Base-by-base conservation (phyloP, 2,888 invertebrate species). In the Tiliacea aurago region DNA sequence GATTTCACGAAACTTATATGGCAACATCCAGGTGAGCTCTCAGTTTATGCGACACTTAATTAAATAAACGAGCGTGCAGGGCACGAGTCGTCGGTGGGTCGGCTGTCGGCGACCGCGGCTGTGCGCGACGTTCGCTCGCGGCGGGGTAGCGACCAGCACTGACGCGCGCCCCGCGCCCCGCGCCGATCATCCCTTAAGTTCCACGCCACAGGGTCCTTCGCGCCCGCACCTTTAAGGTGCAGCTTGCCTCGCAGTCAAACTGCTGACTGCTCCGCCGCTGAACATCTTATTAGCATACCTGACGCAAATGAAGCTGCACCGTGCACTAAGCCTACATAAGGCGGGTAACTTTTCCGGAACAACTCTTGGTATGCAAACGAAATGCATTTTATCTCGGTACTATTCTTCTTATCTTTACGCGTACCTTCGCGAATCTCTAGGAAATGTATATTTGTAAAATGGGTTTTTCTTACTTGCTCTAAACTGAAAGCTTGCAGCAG, bases 11-110 rank as follows among this genome's bases (percentile, higher is more conserved):
- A 90, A 90, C 88, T 90, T 87, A 79, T 87, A 83, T 85, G 79
- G 86, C 86, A 87, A 89, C 89, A 91, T 91, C 91, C 91, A 92
- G 91, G 93, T 93, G 93, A 92, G 92, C 90, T 91, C 88, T 90
- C 89, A 92, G 93, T 95, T 94, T 91, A 92, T 93, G 91, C 87
- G 91, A 91, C 95, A 95, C 95, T 94, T 94, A 94, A 95, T 95
- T 94, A 90, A 90, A 93, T 95, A 92, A 93, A 91, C 90, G 92
- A 91, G 90, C 86, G 90, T 86, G 89, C 84, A 79, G 86, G 80
- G 81, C 76, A 74, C 85, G 74, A 80, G 72, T 86, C 51, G 73
- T 86, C 82, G 83, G 88, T 80, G 84, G 88, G 86, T 89, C 83
- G 86, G 84, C 67, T 61, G 47, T 72, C 84, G 88, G 79, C 81